Conservation (phyloP, 2,113 vertebrate species). For the Amphilophus citrinellus region DNA sequence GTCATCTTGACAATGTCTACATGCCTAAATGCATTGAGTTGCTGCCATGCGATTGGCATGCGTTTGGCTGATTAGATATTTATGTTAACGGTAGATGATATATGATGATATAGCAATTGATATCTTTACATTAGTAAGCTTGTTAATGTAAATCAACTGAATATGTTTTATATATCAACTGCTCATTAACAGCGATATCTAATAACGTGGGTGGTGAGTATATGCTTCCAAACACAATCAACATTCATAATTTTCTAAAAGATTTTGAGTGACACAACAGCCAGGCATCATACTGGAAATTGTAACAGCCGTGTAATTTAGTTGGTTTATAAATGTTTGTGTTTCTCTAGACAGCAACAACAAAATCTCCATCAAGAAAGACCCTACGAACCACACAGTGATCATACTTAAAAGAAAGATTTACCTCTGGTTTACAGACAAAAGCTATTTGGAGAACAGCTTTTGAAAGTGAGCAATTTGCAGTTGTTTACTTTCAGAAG, state of each 20-base stretch:
- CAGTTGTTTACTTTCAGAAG: background rate
- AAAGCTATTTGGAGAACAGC: background rate
- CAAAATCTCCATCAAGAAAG: background rate
- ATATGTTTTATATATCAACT: background rate
- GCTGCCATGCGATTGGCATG: accelerated
- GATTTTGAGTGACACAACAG: background rate
- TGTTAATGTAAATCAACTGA: no score
- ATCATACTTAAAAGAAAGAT: background rate
- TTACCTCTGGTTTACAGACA: background rate
- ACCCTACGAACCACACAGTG: background rate
- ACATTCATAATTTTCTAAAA: background rate
- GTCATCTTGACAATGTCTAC: background rate
- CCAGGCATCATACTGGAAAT: background rate
- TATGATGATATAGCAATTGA: background rate
- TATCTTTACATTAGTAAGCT: background rate
- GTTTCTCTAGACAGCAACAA: background rate
- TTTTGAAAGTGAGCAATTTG: background rate
- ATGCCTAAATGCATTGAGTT: background rate
- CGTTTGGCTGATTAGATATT: background rate
- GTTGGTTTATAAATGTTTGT: background rate
- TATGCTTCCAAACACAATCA: background rate
- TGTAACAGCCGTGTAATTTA: background rate
- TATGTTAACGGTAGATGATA: no score
- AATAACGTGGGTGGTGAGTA: accelerated
- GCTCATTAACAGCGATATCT: background rate